These are phyloP conservation scores for Ceratoteleas bidentatus DNA, from an alignment of 1,140 invertebrate species.

Conservation along the genomic window DNA sequence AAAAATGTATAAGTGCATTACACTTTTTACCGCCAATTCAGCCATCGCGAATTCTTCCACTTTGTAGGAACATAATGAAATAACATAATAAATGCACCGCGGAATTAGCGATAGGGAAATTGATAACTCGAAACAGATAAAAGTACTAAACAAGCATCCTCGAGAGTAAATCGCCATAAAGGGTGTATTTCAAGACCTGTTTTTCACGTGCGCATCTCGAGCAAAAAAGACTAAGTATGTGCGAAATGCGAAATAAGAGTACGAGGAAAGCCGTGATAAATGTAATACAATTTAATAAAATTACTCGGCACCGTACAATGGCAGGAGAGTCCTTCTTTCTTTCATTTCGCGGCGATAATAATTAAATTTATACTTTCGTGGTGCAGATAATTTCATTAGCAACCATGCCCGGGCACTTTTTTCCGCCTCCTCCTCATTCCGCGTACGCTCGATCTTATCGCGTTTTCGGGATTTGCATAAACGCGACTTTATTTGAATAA, in stretches of 20 bases:
- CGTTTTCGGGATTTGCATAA: conserved; percentile 52
- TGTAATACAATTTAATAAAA: conserved; percentile 66
- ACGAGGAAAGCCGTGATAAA: conserved; percentile 51
- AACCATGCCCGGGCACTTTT: conserved; percentile 9
- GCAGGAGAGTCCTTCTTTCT: conserved; percentile 19
- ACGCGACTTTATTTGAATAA: conserved; percentile 41
- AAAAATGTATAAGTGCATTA: conserved; percentile 32
- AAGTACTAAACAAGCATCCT: conserved; percentile 55
- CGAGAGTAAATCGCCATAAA: conserved; percentile 64
- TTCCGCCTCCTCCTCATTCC: neutral
- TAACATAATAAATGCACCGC: conserved; percentile 57
- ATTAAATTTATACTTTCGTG: conserved; percentile 58
- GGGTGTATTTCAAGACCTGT: conserved; percentile 66
- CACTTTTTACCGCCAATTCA: conserved; percentile 21
- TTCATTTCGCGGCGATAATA: conserved; percentile 51
- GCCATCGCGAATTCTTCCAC: conserved; percentile 19
- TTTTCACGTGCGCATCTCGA: conserved; percentile 42
- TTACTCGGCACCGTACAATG: conserved; percentile 39
- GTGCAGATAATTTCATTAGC: conserved; percentile 25
- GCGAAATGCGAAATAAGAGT: conserved; percentile 62
- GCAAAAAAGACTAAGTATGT: conserved; percentile 60
- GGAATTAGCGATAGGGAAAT: conserved; percentile 58
- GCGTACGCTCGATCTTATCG: conserved; percentile 26
- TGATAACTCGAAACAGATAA: conserved; percentile 59
- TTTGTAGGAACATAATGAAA: conserved; percentile 51